Evolutionary conservation across 1,140 invertebrate species (phyloP).

Genomic region (Drosophila elegans): DNA sequence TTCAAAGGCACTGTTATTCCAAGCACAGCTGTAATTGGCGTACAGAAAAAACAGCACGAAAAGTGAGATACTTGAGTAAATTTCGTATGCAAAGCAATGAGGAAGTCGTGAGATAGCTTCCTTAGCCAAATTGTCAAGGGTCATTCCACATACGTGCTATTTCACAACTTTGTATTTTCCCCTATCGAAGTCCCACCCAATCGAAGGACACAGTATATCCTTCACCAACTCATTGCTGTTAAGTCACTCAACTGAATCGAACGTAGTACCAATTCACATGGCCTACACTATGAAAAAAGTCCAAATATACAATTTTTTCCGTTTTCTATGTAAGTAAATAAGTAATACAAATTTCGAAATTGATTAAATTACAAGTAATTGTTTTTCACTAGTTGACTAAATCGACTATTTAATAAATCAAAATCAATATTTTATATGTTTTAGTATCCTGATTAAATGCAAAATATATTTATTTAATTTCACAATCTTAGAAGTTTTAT

Average conservation of each 20-base stretch:
- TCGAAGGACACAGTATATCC: constrained; percentile 1
- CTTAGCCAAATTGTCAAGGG: constrained; percentile 41
- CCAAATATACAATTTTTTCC: not conserved
- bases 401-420: no score
- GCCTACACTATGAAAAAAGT: not conserved
- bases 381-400: no score
- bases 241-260: not conserved
- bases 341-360: no score
- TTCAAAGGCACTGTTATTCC: not conserved
- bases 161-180: not conserved
- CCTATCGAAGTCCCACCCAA: not conserved
- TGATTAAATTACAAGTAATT: no score
- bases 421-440: no score
- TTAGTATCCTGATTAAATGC: no score
- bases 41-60: not conserved
- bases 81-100: not conserved
- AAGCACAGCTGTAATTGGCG: not conserved
- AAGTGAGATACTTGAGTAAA: not conserved
- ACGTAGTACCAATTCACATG: not conserved
- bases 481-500: no score
- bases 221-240: constrained; percentile 1
- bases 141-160: constrained; percentile 29
- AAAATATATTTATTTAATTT: no score
- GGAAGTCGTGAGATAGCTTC: constrained; percentile 13
- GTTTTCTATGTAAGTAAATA: no score